Conservation (phyloP, 2,113 vertebrate species). For the Apteryx owenii region DNA sequence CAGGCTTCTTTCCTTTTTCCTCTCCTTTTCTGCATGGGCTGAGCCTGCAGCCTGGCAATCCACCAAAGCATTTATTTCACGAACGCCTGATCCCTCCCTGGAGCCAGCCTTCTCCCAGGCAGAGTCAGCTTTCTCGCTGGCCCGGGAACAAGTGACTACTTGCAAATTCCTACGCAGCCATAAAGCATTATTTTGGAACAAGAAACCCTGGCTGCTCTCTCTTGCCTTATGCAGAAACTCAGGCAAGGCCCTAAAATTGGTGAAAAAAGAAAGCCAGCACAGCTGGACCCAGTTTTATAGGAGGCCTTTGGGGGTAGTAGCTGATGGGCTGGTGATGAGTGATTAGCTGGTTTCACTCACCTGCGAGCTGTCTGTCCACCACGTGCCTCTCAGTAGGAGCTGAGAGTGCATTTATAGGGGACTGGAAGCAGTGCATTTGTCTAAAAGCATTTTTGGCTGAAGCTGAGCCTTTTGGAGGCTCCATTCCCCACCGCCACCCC, state of each 20-base stretch:
- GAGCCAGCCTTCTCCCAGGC: background rate
- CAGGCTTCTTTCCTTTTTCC: background rate
- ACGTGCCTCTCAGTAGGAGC: background rate
- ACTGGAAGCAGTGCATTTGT: background rate
- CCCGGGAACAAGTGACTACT: background rate
- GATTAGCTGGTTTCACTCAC: background rate
- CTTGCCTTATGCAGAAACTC: background rate
- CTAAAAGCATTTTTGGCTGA: background rate
- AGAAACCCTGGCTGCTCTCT: accelerated
- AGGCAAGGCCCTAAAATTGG: background rate
- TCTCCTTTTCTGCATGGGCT: accelerated
- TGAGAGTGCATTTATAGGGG: background rate
- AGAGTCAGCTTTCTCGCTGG: accelerated
- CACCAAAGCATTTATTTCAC: background rate
- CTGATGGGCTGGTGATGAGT: background rate
- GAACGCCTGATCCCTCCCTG: background rate
- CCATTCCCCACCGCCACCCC: no score
- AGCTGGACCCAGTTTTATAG: background rate
- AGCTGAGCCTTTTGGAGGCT: background rate
- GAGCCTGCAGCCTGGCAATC: background rate
- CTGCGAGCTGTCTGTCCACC: background rate
- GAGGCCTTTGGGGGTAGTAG: background rate
- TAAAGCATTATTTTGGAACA: no score
- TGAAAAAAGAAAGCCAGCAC: no score
- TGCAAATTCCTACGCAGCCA: accelerated